A percentile compares a stretch with the other conserved stretches of the same genome.
Conservation (phyloP, 2,888 invertebrate genomes). For the Ctena decussata region DNA sequence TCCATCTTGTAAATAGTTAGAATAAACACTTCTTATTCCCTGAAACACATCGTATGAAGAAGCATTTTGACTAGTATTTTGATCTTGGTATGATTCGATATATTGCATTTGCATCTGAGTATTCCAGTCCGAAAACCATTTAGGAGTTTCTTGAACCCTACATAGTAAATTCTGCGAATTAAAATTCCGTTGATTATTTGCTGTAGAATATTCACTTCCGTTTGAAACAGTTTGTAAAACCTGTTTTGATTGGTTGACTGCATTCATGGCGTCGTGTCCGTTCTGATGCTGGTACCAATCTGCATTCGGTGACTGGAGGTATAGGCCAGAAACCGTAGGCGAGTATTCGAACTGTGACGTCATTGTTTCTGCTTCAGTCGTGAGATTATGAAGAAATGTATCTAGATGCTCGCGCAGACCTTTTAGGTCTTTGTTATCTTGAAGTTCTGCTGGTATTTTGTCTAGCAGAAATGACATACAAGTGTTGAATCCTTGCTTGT, state of each 20-base stretch:
- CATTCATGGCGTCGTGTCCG: neutral
- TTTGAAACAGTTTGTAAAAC: neutral
- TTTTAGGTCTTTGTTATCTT: neutral
- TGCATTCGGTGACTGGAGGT: neutral
- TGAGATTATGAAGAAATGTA: neutral
- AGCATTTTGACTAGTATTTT: neutral
- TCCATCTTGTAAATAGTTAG: constrained; percentile 6
- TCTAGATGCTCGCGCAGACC: neutral
- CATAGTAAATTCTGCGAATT: neutral
- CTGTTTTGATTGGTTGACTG: neutral
- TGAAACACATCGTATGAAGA: constrained; percentile 7
- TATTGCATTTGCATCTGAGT: constrained; percentile 15
- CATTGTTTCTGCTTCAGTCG: neutral
- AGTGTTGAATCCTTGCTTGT: neutral
- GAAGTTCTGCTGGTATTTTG: neutral
- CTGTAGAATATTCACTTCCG: neutral
- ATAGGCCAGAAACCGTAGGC: neutral
- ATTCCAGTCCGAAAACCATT: neutral
- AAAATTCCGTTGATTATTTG: neutral
- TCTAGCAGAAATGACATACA: neutral
- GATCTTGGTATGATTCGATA: neutral
- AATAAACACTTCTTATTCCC: constrained; percentile 12
- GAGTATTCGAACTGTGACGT: neutral
- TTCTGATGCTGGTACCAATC: neutral
- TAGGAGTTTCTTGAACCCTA: neutral